Percentiles rank a stretch among this genome's conserved stretches.
These are phyloP conservation scores for Rhombomys opimus DNA, from an alignment of 2,113 vertebrate genomes.

Conservation along the genomic window DNA sequence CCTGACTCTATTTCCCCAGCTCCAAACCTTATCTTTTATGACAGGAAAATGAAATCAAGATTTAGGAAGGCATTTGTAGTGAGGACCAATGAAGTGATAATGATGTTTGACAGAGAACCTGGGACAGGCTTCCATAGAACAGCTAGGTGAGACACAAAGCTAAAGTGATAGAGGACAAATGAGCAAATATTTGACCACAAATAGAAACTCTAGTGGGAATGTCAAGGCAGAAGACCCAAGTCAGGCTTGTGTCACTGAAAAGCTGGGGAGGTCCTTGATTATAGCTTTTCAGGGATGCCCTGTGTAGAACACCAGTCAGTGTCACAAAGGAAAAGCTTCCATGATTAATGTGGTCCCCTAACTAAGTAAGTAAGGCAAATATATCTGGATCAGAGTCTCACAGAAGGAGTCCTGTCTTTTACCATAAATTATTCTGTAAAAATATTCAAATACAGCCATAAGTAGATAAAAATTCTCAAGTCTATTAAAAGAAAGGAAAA, in stretches of 20 bases:
- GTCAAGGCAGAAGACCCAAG: neutral
- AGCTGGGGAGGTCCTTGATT: neutral
- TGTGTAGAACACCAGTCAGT: neutral
- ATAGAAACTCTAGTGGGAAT: neutral
- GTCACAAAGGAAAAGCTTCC: neutral
- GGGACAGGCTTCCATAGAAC: neutral
- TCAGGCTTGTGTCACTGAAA: neutral
- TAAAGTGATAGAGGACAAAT: neutral
- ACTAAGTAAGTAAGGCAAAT: neutral
- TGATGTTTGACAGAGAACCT: neutral
- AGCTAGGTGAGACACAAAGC: neutral
- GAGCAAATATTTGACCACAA: slow-evolving; percentile 26
- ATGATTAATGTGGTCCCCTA: neutral
- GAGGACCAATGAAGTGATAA: neutral
- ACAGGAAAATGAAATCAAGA: slow-evolving; percentile 36
- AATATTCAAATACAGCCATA: neutral
- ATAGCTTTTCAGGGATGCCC: neutral
- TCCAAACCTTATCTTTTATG: neutral
- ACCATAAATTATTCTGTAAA: neutral
- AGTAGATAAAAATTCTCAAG: neutral
- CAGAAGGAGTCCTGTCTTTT: neutral
- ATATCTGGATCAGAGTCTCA: neutral
- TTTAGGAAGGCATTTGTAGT: neutral
- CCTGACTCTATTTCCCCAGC: neutral
- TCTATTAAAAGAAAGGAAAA: neutral